phyloP scores from a whole-genome alignment of 2,888 invertebrate species.

The Sacculina carcini region DNA sequence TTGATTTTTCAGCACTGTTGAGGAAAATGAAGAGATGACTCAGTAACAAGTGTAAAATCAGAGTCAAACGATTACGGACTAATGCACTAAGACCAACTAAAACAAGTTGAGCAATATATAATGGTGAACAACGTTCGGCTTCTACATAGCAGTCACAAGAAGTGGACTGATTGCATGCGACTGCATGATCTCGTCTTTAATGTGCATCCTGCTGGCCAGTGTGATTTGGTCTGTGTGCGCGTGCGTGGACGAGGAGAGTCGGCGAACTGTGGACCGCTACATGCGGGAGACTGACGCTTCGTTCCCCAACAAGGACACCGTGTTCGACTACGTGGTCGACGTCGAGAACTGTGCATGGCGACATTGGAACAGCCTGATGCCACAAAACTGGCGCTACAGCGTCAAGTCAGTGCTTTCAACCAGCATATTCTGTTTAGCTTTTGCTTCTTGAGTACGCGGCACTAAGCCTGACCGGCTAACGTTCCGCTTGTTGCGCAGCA shows the following conservation, averaged over 20 bases:
- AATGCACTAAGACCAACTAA: too few species aligned
- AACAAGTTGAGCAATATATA: too few species aligned
- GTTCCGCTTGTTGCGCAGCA: too few species aligned
- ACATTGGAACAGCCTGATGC: conserved; percentile 51
- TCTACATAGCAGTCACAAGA: too few species aligned
- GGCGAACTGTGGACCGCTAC: conserved; percentile 25
- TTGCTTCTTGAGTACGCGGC: too few species aligned
- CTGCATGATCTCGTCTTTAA: neutral
- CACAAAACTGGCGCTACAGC: conserved; percentile 29
- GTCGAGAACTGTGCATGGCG: conserved; percentile 36
- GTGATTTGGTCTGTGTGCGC: conserved; percentile 25
- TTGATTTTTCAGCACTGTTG: too few species aligned
- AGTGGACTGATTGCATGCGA: too few species aligned
- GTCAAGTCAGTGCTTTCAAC: conserved; percentile 28
- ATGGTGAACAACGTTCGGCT: too few species aligned
- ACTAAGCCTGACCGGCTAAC: too few species aligned
- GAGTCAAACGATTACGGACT: too few species aligned
- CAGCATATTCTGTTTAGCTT: neutral
- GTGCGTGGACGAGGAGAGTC: conserved; percentile 33
- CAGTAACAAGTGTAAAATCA: too few species aligned
- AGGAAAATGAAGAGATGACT: too few species aligned
- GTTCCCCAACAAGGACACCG: conserved; percentile 60
- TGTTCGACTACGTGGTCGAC: conserved; percentile 58
- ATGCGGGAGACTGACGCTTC: conserved; percentile 39
- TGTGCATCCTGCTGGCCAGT: neutral